phyloP scores from a whole-genome alignment of 2,888 invertebrate species.

The Ochropleura plecta region DNA sequence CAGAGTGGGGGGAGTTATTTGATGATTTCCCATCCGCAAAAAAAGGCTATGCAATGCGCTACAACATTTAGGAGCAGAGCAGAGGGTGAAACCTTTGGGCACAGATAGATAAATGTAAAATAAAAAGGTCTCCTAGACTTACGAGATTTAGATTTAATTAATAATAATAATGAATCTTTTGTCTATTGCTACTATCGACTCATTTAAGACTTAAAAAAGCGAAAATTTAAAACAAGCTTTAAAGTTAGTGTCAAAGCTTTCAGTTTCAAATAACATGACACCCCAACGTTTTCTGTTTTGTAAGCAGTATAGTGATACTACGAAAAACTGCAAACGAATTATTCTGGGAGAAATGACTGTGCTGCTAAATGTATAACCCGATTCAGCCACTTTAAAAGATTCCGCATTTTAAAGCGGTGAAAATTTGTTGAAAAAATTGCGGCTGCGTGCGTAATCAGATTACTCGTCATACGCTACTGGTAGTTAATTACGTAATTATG shows the following conservation, averaged over 20 bases:
- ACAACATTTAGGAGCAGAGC: too few relatives aligned
- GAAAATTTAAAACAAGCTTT: too few relatives aligned
- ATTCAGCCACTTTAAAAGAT: slow-evolving; percentile 42
- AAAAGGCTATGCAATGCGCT: too few relatives aligned
- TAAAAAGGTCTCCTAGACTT: too few relatives aligned
- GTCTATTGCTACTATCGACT: background rate
- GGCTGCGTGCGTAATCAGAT: slow-evolving; percentile 19
- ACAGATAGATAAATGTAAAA: too few relatives aligned
- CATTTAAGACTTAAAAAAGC: background rate
- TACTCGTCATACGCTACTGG: slow-evolving; percentile 27
- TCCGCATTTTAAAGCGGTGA: slow-evolving; percentile 27
- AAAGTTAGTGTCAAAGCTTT: background rate
- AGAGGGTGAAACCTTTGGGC: too few relatives aligned
- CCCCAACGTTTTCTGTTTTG: background rate
- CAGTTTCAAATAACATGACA: background rate
- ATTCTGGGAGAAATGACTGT: slow-evolving; percentile 7
- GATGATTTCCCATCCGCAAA: too few relatives aligned
- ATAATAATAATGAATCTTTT: background rate
- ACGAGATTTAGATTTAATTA: too few relatives aligned
- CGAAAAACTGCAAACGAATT: slow-evolving; percentile 6
- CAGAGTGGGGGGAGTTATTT: too few relatives aligned
- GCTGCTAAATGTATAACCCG: slow-evolving; percentile 2
- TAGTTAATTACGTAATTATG: background rate
- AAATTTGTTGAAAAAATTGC: slow-evolving; percentile 49
- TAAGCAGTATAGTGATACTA: background rate